phyloP scores from a whole-genome alignment of 2,113 vertebrate species.

The Alethe diademata region DNA sequence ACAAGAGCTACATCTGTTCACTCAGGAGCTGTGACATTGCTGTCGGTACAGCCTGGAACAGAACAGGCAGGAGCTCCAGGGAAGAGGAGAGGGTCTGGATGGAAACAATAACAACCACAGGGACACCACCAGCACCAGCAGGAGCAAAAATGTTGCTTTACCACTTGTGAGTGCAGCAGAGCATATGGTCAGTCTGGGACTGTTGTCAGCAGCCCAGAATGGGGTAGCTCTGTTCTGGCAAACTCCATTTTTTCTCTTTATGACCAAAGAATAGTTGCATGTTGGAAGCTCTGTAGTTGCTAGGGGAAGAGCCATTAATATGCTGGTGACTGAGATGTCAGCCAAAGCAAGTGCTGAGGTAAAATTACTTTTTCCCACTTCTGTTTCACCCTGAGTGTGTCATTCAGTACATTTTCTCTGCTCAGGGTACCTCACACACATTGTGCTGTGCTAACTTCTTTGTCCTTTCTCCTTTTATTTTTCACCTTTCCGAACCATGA shows the following conservation, averaged over 20 bases:
- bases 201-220: constrained; percentile 68
- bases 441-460: constrained; percentile 28
- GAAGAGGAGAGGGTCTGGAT: constrained; percentile 20
- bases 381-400: background rate
- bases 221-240: constrained; percentile 43
- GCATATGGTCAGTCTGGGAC: constrained; percentile 68
- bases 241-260: constrained; percentile 52
- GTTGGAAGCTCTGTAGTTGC: constrained; percentile 65
- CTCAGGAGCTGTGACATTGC: constrained; percentile 23
- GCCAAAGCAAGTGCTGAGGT: constrained; percentile 63
- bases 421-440: background rate
- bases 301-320: constrained; percentile 61
- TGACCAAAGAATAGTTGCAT: constrained; percentile 58
- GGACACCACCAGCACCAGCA: constrained; percentile 40
- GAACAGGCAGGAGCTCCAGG: constrained; percentile 39
- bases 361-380: constrained; percentile 51
- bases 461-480: constrained; percentile 38
- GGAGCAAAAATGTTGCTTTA: constrained; percentile 67
- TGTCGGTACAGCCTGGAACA: background rate
- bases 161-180: constrained; percentile 62
- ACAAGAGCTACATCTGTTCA: constrained; percentile 42
- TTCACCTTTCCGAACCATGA: background rate
- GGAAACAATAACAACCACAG: constrained; percentile 36
- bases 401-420: constrained; percentile 4
- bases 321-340: constrained; percentile 40